Evolutionary conservation across 1,140 invertebrate genomes (phyloP), one percentile per base, ranked within the genome.

Genomic region (Drosophila yakuba): DNA sequence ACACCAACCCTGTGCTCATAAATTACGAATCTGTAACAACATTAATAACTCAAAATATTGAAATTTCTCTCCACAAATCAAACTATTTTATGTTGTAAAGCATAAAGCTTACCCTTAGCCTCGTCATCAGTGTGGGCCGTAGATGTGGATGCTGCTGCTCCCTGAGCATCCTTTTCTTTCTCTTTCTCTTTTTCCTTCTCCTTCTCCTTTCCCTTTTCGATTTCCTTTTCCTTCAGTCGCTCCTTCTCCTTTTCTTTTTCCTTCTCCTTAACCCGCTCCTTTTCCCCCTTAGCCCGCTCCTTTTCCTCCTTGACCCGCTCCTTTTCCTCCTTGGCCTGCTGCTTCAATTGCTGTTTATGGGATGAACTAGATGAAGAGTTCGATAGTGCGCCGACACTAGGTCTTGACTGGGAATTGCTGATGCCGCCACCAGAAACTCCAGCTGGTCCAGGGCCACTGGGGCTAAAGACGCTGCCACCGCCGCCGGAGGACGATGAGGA

Each of bases 61-160:
- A 25, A 25, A 25, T 25, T 25, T 25, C 3, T 25, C 0, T 25
- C 25, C 7, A 28, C 6, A 28, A 32, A 32, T 32, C 32, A 0
- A 8, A 32, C 32, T 32, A 32, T 32, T 32, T 0, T 10, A 8
- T 32, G 23, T 61, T 39, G 23, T 28, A 7, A 10, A 41, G 4
- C 2, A 3, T 47, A 47, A 12, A 32, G 2, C 55, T 61, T 50
- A 92, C 91, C 91, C 76, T 92, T 92, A 8, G 89, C 73, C 41
- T 93, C 83, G 66, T 93, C 74, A 76, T 93, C 72, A 78, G 81
- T 91, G 75, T 80, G 91, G 77, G 44, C 91, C 79, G 51, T 84
- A 59, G 83, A 74, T 57, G 75, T 39, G 32, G 66, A 66, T 43
- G 66, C 60, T 15, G 36, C 60, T 59, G 60, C 60, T 5, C 55